phyloP scores from a whole-genome alignment of 2,888 invertebrate species.

The Hemithea aestivaria region DNA sequence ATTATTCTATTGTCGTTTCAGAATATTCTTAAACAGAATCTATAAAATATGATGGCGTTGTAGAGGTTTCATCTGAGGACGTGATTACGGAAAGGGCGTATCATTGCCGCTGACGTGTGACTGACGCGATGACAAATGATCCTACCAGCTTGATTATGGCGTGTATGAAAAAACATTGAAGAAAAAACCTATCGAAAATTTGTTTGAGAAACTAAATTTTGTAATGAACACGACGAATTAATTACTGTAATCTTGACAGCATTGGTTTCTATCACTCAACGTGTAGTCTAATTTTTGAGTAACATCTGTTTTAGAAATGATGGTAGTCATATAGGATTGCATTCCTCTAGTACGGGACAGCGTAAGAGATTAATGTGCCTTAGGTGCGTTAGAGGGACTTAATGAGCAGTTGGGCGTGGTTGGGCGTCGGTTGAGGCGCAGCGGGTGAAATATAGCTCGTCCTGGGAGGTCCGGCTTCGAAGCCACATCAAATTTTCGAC shows the following conservation, averaged over 20 bases:
- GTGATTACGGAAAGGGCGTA: conserved; percentile 63
- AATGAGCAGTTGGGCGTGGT: conserved; percentile 68
- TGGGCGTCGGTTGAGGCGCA: conserved; percentile 56
- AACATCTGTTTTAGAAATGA: conserved; percentile 9
- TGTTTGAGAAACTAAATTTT: no score
- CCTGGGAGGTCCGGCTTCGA: conserved; percentile 68
- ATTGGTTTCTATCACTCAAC: background rate
- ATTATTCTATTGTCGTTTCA: no score
- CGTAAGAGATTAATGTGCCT: conserved; percentile 63
- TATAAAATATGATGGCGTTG: background rate
- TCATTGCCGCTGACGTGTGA: conserved; percentile 56
- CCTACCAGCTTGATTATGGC: conserved; percentile 43
- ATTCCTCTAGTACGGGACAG: conserved; percentile 39
- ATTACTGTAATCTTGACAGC: no score
- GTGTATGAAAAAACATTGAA: no score
- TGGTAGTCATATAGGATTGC: conserved; percentile 25
- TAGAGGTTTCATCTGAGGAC: conserved; percentile 26
- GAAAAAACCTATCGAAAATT: no score
- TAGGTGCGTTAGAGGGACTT: conserved; percentile 69
- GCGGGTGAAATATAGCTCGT: conserved; percentile 70
- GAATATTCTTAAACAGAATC: no score
- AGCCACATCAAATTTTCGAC: conserved; percentile 70
- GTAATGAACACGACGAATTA: no score
- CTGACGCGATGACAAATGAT: conserved; percentile 69
- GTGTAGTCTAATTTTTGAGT: background rate